A percentile compares a stretch with the other conserved stretches of the same genome.
phyloP scores from a whole-genome alignment of 1,140 invertebrate genomes.

The Eufriesea mexicana region DNA sequence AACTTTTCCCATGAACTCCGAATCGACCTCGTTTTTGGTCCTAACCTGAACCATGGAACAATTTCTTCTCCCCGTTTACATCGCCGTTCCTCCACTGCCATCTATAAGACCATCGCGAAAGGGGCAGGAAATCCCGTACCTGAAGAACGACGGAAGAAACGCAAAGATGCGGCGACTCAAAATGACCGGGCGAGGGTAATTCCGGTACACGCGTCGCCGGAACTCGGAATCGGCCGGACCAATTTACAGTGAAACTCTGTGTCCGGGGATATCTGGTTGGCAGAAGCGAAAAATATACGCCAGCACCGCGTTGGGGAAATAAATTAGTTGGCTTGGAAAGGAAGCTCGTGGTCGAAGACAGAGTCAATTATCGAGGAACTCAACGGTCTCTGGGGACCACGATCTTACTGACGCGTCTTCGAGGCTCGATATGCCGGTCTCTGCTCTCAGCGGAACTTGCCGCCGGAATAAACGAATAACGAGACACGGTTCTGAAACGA shows the following conservation, averaged over 20 bases:
- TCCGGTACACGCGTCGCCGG: background rate
- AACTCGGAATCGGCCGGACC: constrained; percentile 43
- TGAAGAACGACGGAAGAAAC: background rate
- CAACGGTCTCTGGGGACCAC: constrained; percentile 51
- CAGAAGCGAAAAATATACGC: constrained; percentile 62
- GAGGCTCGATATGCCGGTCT: constrained; percentile 29
- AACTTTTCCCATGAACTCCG: background rate
- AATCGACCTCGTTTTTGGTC: background rate
- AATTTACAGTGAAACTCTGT: constrained; percentile 59
- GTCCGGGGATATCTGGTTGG: constrained; percentile 47
- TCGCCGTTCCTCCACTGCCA: too few species aligned
- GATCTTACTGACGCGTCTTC: constrained; percentile 25
- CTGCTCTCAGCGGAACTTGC: constrained; percentile 9
- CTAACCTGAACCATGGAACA: background rate
- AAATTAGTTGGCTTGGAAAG: constrained; percentile 64
- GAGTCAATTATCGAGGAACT: constrained; percentile 66
- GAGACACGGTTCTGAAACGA: background rate
- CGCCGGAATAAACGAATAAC: constrained; percentile 18
- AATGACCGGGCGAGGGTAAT: constrained; percentile 20
- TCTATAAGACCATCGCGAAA: background rate
- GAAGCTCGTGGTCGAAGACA: constrained; percentile 60
- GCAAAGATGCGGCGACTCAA: background rate
- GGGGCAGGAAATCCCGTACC: background rate
- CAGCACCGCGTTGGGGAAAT: constrained; percentile 61
- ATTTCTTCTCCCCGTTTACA: background rate